Conservation (phyloP, 2,888 invertebrate genomes). For the Melanophora roralis region DNA sequence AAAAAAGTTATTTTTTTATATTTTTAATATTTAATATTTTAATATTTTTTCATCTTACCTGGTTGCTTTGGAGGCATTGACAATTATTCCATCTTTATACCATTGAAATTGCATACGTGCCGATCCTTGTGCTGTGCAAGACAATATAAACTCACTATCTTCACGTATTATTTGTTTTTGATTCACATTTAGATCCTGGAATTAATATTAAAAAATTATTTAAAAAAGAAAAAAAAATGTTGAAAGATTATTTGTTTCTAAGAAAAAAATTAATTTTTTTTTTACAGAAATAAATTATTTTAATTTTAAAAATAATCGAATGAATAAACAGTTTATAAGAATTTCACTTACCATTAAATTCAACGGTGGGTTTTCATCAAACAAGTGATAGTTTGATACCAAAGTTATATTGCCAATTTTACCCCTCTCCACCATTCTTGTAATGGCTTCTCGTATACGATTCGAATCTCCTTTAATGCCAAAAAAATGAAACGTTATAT, state of each 20-base stretch:
- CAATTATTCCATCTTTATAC: slow-evolving; percentile 88
- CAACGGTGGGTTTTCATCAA: slow-evolving; percentile 85
- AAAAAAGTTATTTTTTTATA: too few relatives aligned
- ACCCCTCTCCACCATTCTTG: slow-evolving; percentile 80
- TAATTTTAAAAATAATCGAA: too few relatives aligned
- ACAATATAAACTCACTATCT: slow-evolving; percentile 86
- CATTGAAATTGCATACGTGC: slow-evolving; percentile 86
- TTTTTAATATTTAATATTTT: too few relatives aligned
- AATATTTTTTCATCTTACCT: slow-evolving; percentile 79
- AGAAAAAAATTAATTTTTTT: not conserved
- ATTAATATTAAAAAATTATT: slow-evolving; percentile 4
- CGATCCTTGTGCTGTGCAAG: slow-evolving; percentile 87
- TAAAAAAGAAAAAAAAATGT: not conserved
- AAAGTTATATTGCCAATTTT: slow-evolving; percentile 81
- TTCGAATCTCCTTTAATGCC: slow-evolving; percentile 76
- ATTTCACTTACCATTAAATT: slow-evolving; percentile 81
- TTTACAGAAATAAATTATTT: too few relatives aligned
- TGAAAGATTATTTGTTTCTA: too few relatives aligned
- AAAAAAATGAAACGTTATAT: slow-evolving; percentile 79
- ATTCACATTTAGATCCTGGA: slow-evolving; percentile 79
- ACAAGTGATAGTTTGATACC: slow-evolving; percentile 82
- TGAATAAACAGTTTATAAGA: too few relatives aligned
- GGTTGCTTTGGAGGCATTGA: slow-evolving; percentile 85
- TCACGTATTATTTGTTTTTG: slow-evolving; percentile 80
- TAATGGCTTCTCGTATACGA: slow-evolving; percentile 78